Base-by-base conservation (phyloP, 2,797 vertebrate genomes). In the Amniataba percoides region DNA sequence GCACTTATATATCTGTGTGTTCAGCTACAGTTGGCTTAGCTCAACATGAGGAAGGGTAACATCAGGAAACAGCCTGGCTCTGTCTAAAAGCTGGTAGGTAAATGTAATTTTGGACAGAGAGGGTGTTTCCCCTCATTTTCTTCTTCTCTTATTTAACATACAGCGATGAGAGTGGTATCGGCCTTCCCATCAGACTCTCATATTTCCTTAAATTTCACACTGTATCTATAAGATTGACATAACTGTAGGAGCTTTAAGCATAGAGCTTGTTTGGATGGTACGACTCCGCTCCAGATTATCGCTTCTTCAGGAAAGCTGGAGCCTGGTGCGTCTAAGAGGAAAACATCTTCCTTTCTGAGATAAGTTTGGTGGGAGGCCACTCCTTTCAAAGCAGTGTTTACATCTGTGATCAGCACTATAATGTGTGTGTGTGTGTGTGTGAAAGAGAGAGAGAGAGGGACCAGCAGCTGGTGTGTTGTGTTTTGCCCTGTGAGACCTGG, bases 391-490 rank as follows among this genome's bases (percentile, higher is more conserved):
- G 71, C 18, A 59, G 31, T 58, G 73, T 74, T 63, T 61, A 66
- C 66, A 70, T 60, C 78, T 85, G 74, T 86, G 80, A 88, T 88
- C 69, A 61, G 62, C 56, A 53, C 66, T 53, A 40, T 55, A 34
- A 55, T 69, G 53, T 55, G 63, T 52, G 63, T 57, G 34, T 74
- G 62, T 70, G 68, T 39, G 58, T 59, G 48, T 42, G 40, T 60
- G 58, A 43, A 7, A 58, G 68, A 53, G 36, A 81, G 15, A 72
- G 63, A 74, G 77, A 76, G 65, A 69, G 64, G 66, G 55, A 25
- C 64, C 75, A 85, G 89, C 88, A 89, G 90, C 90, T 93, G 90
- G 88, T 88, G 82, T 89, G 89, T 77, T 89, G 83, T 87, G 81
- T 80, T 87, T 86, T 86, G 75, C 89, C 88, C 88, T 66, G 36